These are phyloP conservation scores for Hipposideros armiger DNA, from an alignment of 2,113 vertebrate species.

Conservation along the genomic window DNA sequence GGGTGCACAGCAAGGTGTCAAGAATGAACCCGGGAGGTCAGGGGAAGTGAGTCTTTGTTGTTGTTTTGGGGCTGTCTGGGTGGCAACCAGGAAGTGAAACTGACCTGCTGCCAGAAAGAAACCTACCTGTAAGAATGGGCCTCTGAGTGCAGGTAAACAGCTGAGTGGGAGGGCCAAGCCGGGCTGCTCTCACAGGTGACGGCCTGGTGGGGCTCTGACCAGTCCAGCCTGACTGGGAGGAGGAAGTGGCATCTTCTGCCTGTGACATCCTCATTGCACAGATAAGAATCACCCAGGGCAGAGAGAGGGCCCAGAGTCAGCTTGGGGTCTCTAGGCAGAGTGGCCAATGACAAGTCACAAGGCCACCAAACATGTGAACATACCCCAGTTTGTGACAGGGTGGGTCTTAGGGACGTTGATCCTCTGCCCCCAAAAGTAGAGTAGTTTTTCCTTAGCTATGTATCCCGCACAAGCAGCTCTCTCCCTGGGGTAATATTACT, in stretches of 20 bases:
- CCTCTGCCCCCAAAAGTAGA: neutral
- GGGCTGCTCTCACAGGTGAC: constrained; percentile 14
- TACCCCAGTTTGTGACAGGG: neutral
- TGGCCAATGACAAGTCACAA: neutral
- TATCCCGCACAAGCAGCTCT: neutral
- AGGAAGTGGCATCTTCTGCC: constrained; percentile 5
- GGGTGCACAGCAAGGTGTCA: neutral
- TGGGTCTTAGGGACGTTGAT: neutral
- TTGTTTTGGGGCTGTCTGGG: constrained; percentile 57
- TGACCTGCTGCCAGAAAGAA: constrained; percentile 58
- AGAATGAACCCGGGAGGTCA: neutral
- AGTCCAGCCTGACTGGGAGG: neutral
- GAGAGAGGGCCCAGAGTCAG: neutral
- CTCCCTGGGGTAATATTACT: neutral
- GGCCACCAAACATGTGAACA: neutral
- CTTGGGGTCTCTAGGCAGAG: neutral
- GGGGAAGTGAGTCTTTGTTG: constrained; percentile 50
- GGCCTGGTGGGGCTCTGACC: neutral
- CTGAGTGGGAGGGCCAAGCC: neutral
- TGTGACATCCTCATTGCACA: constrained; percentile 35
- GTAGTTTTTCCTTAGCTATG: neutral
- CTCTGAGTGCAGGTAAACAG: constrained; percentile 53
- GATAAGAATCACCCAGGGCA: constrained; percentile 8
- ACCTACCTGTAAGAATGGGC: neutral
- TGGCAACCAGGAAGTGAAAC: constrained; percentile 79